phyloP scores from a whole-genome alignment of 2,797 vertebrate species.

The Hybognathus amarus region DNA sequence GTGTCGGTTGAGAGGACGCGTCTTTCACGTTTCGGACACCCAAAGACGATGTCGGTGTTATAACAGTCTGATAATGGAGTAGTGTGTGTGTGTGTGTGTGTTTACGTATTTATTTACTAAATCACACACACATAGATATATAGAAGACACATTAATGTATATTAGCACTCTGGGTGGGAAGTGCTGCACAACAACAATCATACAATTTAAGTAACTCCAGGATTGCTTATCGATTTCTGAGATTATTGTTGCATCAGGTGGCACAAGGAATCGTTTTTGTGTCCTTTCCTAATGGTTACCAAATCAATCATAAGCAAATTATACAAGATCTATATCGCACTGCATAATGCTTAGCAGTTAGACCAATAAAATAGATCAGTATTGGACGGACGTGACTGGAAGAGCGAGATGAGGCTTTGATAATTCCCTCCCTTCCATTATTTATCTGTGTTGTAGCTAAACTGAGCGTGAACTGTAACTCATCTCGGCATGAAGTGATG shows the following conservation, averaged over 20 bases:
- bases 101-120: not conserved
- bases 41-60: not conserved
- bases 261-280: conserved; percentile 37
- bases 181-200: conserved; percentile 19
- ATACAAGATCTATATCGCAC: conserved; percentile 51
- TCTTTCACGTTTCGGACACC: not conserved
- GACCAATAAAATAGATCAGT: conserved; percentile 43
- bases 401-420: not conserved
- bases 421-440: not conserved
- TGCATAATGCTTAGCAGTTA: conserved; percentile 40
- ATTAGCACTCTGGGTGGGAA: not conserved
- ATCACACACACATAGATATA: not conserved
- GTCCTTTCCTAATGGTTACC: conserved; percentile 44
- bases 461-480: conserved; percentile 16
- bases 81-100: not conserved
- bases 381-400: not conserved
- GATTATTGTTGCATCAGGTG: conserved; percentile 43
- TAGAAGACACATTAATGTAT: not conserved
- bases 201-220: conserved; percentile 24
- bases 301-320: conserved; percentile 59
- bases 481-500: not conserved
- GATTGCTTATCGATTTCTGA: conserved; percentile 36
- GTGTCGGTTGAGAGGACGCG: not conserved
- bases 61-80: not conserved
- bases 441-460: conserved; percentile 22